These are phyloP conservation scores for Odontesthes bonariensis DNA, from an alignment of 2,113 vertebrate species.

Conservation along the genomic window DNA sequence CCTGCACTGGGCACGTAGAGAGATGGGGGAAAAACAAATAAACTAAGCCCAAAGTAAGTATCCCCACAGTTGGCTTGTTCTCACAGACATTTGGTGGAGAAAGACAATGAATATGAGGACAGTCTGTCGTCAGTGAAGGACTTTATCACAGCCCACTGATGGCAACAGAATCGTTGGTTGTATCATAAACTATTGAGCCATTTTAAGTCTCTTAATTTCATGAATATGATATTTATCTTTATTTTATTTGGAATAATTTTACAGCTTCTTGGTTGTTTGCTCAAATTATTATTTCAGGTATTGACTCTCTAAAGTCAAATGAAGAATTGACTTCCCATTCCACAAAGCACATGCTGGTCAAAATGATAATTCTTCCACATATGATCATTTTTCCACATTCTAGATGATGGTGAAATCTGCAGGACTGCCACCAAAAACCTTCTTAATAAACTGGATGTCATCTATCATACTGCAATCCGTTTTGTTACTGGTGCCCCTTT, in stretches of 20 bases:
- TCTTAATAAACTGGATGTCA: too few relatives aligned
- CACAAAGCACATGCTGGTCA: too few relatives aligned
- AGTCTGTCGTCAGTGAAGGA: conserved; percentile 43
- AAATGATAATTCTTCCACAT: too few relatives aligned
- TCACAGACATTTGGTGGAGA: conserved; percentile 63
- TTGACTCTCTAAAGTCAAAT: too few relatives aligned
- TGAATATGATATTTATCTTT: not conserved
- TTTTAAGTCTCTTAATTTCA: not conserved
- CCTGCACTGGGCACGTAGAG: conserved; percentile 67
- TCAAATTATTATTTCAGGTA: too few relatives aligned
- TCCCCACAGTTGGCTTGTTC: conserved; percentile 69
- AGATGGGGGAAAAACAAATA: conserved; percentile 68
- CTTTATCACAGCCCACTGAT: conserved; percentile 18
- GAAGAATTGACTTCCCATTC: too few relatives aligned
- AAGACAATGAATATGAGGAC: conserved; percentile 45
- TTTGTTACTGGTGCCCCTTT: too few relatives aligned
- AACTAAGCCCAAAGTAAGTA: conserved; percentile 70
- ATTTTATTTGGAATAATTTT: not conserved
- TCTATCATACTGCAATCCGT: too few relatives aligned
- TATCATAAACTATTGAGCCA: not conserved
- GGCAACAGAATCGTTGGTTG: conserved; percentile 12
- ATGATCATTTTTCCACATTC: too few relatives aligned
- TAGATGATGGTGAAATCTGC: too few relatives aligned
- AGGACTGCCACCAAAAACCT: too few relatives aligned
- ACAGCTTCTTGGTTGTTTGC: not conserved